Evolutionary conservation across 2,888 invertebrate species (phyloP), one percentile per base, ranked within the genome.

Genomic region (Thymelicus acteon): DNA sequence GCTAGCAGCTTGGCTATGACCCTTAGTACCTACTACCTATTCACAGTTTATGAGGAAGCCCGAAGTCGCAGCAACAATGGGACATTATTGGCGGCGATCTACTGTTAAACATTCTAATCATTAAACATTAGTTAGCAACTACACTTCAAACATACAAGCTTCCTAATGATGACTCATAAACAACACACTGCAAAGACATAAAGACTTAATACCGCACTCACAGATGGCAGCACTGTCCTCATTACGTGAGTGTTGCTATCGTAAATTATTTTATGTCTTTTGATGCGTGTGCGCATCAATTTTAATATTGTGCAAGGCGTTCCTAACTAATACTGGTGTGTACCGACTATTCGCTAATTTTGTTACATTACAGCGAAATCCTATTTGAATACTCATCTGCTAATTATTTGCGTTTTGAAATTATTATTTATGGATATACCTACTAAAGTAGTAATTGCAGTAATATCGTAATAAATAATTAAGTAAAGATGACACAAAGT

Each of bases 291-390:
- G 54, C 65, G 65, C 65, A 58, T 49, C 39, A 62, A 63, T 61
- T 52, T 65, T 37, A 60, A 70, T 63, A 52, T 60, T 67, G 67
- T 48, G 65, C 52, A 40, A n/a, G 6, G 15, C 58, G 49, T 57
- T 60, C 49, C 57, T 60, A 63, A 69, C 49, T 61, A 69, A 69
- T 73, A 52, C 67, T 70, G 67, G 67, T 52, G 52, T 47, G 15
- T 58, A 12, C 61, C 60, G 40, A n/a, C 37, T 44, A 44, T 39
- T 15, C 2, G 40, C 49, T 69, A 73, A 73, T 71, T 54, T 7
- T 54, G 15, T 65, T 65, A 57, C 54, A 65, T 65, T 65, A 54
- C 19, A 39, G 52, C 61, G 15, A 31, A 60, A 60, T 49, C 37
- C n/a, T 15, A 48, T 68, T 37, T 40, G 13, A 24, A 24, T 24